phyloP scores from a whole-genome alignment of 2,888 invertebrate genomes.

The Diplolepis rosae region DNA sequence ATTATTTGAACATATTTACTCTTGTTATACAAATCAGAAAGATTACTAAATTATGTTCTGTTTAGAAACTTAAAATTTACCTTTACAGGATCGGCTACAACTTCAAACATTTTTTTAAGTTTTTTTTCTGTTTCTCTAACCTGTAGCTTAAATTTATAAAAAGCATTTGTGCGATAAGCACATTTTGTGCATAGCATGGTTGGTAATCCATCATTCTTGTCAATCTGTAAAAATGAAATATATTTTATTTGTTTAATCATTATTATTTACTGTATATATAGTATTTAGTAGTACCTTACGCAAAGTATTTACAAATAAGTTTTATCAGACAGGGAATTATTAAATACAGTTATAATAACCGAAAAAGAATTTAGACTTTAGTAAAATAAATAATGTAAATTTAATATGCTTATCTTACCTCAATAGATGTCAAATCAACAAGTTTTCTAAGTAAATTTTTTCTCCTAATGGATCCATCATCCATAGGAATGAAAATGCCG shows the following conservation, averaged over 20 bases:
- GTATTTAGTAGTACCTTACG: neutral
- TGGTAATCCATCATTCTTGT: conserved; percentile 65
- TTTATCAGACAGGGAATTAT: too few species aligned
- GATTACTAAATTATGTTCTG: neutral
- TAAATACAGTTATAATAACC: too few species aligned
- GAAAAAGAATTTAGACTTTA: too few species aligned
- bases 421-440: conserved; percentile 62
- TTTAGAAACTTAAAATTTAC: conserved; percentile 30
- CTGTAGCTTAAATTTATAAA: conserved; percentile 65
- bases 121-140: conserved; percentile 66
- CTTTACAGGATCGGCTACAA: conserved; percentile 32
- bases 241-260: neutral
- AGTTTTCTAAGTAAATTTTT: conserved; percentile 66
- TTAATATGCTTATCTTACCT: conserved; percentile 47
- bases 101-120: conserved; percentile 62
- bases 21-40: too few species aligned
- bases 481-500: conserved; percentile 65
- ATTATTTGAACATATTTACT: too few species aligned
- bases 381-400: neutral
- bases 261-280: neutral
- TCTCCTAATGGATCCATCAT: conserved; percentile 56
- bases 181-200: conserved; percentile 67
- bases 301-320: too few species aligned
- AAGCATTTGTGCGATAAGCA: conserved; percentile 65
- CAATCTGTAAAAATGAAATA: conserved; percentile 57